phyloP scores from a whole-genome alignment of 2,888 invertebrate species.

The Perizoma flavofasciatum region DNA sequence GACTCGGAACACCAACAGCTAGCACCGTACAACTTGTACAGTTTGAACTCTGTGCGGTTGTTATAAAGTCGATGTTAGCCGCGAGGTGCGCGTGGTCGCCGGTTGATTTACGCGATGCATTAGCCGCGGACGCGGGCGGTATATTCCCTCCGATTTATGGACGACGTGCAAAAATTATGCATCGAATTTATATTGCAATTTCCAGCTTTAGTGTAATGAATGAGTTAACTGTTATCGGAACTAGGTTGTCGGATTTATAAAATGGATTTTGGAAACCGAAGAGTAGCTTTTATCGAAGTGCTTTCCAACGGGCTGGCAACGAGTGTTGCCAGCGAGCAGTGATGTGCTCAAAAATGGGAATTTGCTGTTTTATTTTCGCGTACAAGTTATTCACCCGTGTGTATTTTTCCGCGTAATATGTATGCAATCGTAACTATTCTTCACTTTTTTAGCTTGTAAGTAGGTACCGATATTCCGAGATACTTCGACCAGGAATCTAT shows the following conservation, averaged over 20 bases:
- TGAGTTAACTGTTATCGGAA: constrained; percentile 29
- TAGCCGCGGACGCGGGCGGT: constrained; percentile 53
- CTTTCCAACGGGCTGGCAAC: background rate
- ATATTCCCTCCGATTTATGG: constrained; percentile 58
- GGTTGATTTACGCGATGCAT: constrained; percentile 70
- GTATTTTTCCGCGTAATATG: too few species aligned
- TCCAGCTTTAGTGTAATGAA: constrained; percentile 31
- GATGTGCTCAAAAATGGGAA: too few species aligned
- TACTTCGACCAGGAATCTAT: too few species aligned
- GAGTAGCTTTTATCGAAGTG: constrained; percentile 2
- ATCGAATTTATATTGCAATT: constrained; percentile 52
- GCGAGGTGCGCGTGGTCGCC: constrained; percentile 5
- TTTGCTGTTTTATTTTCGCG: too few species aligned
- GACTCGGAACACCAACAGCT: background rate
- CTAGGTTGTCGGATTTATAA: constrained; percentile 23
- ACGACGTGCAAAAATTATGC: constrained; percentile 58
- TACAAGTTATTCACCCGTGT: too few species aligned
- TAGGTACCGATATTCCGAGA: too few species aligned
- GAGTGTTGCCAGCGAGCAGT: too few species aligned
- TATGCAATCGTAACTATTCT: too few species aligned
- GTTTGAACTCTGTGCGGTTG: constrained; percentile 1
- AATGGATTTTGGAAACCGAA: constrained; percentile 6
- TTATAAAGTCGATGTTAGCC: constrained; percentile 2
- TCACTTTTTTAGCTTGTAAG: too few species aligned
- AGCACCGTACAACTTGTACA: background rate